Base-by-base conservation (phyloP, 37 sponge, comb jelly and placozoan species). In the Halisarca cf. caerulea region DNA sequence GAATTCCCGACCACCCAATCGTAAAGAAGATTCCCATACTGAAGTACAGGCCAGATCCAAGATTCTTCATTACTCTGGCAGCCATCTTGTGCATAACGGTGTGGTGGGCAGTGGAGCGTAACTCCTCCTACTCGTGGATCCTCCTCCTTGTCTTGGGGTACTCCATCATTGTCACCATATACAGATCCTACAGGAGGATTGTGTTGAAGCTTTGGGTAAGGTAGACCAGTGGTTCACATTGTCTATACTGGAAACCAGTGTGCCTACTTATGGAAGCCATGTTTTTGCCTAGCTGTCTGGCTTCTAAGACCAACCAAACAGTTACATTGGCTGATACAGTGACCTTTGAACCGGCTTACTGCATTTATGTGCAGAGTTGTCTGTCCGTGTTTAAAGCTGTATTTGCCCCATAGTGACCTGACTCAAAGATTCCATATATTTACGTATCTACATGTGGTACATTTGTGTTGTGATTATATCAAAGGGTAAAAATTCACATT, bases 81-180 rank as follows among this genome's bases (percentile, higher is more conserved):
- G 53, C 84, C 34, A 85, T 88, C 83, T 68, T 86, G 21, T 80
- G 61, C 24, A 23, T 94, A 0, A 81, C 90, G 0, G 66, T 90
- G 47, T 90, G 92, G 90, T 97, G 97, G 97, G 64, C 80, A n/a
- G 85, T 91, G 30, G 89, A 82, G 41, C 55, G 97, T 0, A 85
- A 88, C 58, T 47, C 77, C 5, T 53, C 73, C 23, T 72, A 73
- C 74, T 79, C 66, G 18, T 89, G 89, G 89, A 84, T 84, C 34
- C 85, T 89, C 0, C 86, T 66, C 59, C 32, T 58, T 6, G 18
- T 78, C 20, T 40, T 85, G 32, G 79, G 44, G 23, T 36, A 34
- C 40, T 27, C 40, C 35, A 27, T 85, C 11, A 77, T 37, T 33
- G 37, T 71, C 24, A 41, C 35, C 44, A 37, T 83, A 30, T 28